Percentiles rank a stretch among this genome's conserved stretches.
These are phyloP conservation scores for Columba janthina DNA, from an alignment of 2,113 vertebrate genomes.

Conservation along the genomic window DNA sequence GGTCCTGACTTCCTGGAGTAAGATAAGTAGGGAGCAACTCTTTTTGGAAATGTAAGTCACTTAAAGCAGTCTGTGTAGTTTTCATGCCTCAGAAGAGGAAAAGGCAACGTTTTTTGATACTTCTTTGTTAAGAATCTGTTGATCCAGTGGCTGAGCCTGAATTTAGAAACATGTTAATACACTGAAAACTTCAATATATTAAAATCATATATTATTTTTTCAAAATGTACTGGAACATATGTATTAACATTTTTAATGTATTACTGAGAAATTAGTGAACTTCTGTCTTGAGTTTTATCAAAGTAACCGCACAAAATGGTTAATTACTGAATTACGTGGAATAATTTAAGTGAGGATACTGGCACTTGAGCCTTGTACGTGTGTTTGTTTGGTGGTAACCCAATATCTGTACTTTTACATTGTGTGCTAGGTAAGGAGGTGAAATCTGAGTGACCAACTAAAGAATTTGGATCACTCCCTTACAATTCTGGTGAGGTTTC, in stretches of 20 bases:
- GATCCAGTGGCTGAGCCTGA: not conserved
- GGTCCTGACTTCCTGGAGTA: not conserved
- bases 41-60: not conserved
- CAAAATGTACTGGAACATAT: rapidly evolving
- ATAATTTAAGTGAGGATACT: not conserved
- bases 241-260: not conserved
- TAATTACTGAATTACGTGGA: not conserved
- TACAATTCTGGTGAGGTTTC: not conserved
- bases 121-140: not conserved
- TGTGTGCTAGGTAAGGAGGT: not conserved
- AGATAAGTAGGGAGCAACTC: not conserved
- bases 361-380: rapidly evolving
- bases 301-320: not conserved
- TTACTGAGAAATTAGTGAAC: not conserved
- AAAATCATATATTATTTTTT: not conserved
- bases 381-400: not conserved
- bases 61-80: not conserved
- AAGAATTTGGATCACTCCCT: not conserved
- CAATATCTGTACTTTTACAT: rapidly evolving
- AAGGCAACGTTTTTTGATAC: not conserved
- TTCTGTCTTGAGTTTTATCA: not conserved
- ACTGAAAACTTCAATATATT: not conserved
- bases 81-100: not conserved
- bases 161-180: not conserved
- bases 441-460: not conserved